Percentiles rank a stretch among this genome's conserved stretches.
Conservation (phyloP, 2,888 invertebrate species). For the Cheilosia pagana region DNA sequence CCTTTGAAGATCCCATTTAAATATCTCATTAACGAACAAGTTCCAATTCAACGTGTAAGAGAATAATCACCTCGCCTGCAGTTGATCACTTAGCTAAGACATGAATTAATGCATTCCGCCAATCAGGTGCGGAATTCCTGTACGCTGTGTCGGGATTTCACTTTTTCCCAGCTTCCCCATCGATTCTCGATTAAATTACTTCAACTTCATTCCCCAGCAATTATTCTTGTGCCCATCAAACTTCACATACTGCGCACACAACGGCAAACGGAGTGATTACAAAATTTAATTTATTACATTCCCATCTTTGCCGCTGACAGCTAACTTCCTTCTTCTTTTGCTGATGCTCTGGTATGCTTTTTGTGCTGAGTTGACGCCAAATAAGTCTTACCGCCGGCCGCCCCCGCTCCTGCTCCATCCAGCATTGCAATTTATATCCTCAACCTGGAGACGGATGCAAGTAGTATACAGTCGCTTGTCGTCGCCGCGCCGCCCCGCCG, state of each 20-base stretch:
- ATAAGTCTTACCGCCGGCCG: no score
- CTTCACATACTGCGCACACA: slow-evolving; percentile 41
- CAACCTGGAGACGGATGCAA: slow-evolving; percentile 44
- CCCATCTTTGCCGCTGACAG: slow-evolving; percentile 70
- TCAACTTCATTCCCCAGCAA: slow-evolving; percentile 33
- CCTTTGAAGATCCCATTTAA: no score
- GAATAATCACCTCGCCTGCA: neutral
- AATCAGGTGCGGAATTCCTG: slow-evolving; percentile 10
- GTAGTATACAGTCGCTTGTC: slow-evolving; percentile 15
- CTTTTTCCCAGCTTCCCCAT: slow-evolving; percentile 19
- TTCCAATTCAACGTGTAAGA: neutral
- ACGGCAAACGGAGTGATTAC: slow-evolving; percentile 64
- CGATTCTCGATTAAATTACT: slow-evolving; percentile 50
- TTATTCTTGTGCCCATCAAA: slow-evolving; percentile 62
- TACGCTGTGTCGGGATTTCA: neutral
- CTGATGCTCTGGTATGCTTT: slow-evolving; percentile 14
- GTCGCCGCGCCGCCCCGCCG: slow-evolving; percentile 32
- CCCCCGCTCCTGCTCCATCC: neutral
- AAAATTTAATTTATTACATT: slow-evolving; percentile 72
- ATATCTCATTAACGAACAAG: neutral
- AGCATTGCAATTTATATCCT: neutral
- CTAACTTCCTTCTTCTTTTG: slow-evolving; percentile 50
- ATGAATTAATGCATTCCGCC: slow-evolving; percentile 20
- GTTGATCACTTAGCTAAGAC: neutral
- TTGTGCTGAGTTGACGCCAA: slow-evolving; percentile 5